Evolutionary conservation across 2,797 vertebrate species (phyloP).

Genomic region (Hipposideros larvatus): DNA sequence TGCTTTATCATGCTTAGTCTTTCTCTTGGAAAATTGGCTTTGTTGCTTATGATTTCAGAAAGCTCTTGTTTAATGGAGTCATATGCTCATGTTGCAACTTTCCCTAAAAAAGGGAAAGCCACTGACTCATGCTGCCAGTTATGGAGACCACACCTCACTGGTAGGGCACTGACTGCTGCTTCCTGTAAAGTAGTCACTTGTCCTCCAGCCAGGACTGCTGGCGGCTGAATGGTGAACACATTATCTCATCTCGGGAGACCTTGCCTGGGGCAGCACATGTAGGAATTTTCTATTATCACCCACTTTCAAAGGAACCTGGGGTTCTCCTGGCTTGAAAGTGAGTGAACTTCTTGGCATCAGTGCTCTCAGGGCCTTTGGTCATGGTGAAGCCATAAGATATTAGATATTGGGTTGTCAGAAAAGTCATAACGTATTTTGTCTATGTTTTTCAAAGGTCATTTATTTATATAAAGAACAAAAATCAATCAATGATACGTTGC

Average conservation of each 20-base stretch:
- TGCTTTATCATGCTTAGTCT: background rate
- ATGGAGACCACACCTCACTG: background rate
- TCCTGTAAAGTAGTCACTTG: accelerated
- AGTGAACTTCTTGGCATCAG: background rate
- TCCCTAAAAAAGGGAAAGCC: background rate
- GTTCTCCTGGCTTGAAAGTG: background rate
- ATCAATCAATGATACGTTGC: too few relatives aligned
- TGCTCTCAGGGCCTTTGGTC: background rate
- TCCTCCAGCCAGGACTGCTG: background rate
- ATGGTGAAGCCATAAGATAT: background rate
- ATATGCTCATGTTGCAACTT: background rate
- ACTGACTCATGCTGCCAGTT: background rate
- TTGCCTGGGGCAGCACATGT: background rate
- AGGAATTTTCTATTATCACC: background rate
- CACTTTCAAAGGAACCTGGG: background rate
- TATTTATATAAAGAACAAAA: too few relatives aligned
- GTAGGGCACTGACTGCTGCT: background rate
- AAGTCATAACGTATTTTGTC: too few relatives aligned
- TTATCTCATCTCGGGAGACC: background rate
- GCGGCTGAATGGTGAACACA: accelerated
- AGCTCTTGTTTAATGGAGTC: background rate
- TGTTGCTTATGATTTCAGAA: background rate
- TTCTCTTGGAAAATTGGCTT: background rate
- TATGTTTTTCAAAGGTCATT: too few relatives aligned
- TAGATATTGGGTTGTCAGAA: too few relatives aligned